Percentiles rank a stretch among this genome's conserved stretches.
These are phyloP conservation scores for Clusia tigrina DNA, from an alignment of 2,888 invertebrate genomes.

Conservation along the genomic window DNA sequence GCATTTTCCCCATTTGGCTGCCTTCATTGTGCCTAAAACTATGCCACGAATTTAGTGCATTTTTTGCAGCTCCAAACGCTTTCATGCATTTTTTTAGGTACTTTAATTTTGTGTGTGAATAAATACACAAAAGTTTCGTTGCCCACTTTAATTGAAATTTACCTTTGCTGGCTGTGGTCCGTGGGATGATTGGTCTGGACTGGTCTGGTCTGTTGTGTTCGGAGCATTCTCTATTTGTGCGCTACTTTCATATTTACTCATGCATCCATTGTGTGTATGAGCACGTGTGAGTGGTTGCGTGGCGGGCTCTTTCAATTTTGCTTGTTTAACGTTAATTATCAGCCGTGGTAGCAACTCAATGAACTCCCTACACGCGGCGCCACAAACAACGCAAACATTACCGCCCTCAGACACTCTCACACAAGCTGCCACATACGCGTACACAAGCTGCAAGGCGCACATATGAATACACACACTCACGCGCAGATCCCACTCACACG, in stretches of 20 bases:
- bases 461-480: too few species aligned
- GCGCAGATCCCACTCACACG: too few species aligned
- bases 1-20: too few species aligned
- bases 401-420: too few species aligned
- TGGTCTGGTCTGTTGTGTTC: background rate
- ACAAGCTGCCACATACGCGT: background rate
- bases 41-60: too few species aligned
- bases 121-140: too few species aligned
- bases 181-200: background rate
- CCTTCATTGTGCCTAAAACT: too few species aligned
- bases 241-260: too few species aligned
- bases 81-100: background rate
- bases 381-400: too few species aligned
- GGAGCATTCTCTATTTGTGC: too few species aligned
- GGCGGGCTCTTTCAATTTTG: background rate
- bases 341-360: background rate
- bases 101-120: background rate
- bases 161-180: background rate
- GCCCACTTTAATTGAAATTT: background rate
- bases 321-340: slow-evolving; percentile 12
- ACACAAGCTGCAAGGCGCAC: background rate
- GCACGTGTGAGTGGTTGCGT: background rate
- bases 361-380: too few species aligned
- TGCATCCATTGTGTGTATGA: background rate
- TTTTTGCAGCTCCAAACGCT: background rate